Evolutionary conservation across 2,888 invertebrate species (phyloP).

Genomic region (Balanococcus diminutus): DNA sequence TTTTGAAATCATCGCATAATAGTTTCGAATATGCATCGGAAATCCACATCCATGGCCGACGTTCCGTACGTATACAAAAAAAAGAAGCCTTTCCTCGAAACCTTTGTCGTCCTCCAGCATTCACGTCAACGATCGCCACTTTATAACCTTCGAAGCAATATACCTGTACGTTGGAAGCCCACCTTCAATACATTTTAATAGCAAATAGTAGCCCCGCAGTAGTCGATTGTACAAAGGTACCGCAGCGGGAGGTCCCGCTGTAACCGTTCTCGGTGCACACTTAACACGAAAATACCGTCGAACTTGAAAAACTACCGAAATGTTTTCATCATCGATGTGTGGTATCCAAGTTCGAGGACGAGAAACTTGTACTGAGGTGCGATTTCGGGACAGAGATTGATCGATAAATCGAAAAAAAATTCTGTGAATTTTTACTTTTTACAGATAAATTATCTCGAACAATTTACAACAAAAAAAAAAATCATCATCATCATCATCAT

Average conservation of each 20-base stretch:
- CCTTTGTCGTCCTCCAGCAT: neutral
- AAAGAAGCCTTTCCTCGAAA: conserved; percentile 9
- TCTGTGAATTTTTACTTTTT: too few species aligned
- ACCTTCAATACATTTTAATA: neutral
- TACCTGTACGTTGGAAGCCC: neutral
- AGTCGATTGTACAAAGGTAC: neutral
- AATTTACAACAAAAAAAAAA: too few species aligned
- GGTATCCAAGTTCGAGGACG: too few species aligned
- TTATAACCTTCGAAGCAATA: neutral
- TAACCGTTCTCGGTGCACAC: neutral
- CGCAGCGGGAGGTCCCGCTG: neutral
- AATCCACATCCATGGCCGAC: too few species aligned
- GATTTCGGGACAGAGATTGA: too few species aligned
- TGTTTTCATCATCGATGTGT: too few species aligned
- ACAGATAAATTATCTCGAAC: too few species aligned
- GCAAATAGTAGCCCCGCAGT: neutral
- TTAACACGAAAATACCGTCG: neutral
- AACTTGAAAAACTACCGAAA: too few species aligned
- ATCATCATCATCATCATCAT: too few species aligned
- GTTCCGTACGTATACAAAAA: neutral
- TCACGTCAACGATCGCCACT: conserved; percentile 7
- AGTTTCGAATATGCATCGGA: neutral
- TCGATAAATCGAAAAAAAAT: too few species aligned
- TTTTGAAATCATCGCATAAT: neutral
- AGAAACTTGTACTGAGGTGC: too few species aligned